Evolutionary conservation across 92 coral and sea anemone genomes (phyloP).

Genomic region (Zoanthus gigantus): DNA sequence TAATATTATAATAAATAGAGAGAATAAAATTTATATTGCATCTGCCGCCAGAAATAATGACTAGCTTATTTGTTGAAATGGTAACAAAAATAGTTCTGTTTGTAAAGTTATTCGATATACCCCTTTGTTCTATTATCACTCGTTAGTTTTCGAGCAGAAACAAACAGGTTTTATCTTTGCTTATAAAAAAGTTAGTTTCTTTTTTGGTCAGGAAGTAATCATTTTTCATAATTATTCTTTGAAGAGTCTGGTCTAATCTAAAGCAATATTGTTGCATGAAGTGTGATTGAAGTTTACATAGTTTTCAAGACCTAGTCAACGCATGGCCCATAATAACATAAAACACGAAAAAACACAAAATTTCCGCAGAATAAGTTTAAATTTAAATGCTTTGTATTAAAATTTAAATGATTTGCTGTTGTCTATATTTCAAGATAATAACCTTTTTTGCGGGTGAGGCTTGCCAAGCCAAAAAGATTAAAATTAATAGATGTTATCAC

Average conservation of each 20-base stretch:
- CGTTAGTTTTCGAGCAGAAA: conserved; percentile 19
- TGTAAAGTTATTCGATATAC: background rate
- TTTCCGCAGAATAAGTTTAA: background rate
- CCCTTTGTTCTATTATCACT: background rate
- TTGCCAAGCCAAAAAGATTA: background rate
- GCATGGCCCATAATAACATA: background rate
- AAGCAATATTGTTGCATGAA: background rate
- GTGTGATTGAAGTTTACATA: background rate
- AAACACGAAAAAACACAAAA: background rate
- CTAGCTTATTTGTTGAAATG: background rate
- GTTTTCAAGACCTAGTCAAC: background rate
- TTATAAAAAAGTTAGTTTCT: background rate
- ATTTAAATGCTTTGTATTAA: background rate
- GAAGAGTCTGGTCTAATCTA: conserved; percentile 1
- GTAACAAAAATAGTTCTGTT: background rate
- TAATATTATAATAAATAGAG: conserved; percentile 21
- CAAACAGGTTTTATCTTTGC: conserved; percentile 6
- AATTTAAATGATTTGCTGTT: background rate
- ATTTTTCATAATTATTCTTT: conserved; percentile 20
- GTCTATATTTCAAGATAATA: background rate
- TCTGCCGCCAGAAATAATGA: background rate
- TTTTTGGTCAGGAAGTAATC: conserved; percentile 23
- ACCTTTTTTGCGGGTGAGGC: background rate
- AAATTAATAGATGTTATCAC: background rate
- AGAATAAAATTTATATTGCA: conserved; percentile 22